These are phyloP conservation scores for Acrocephalus scirpaceus DNA, from an alignment of 2,797 vertebrate genomes.

Conservation along the genomic window DNA sequence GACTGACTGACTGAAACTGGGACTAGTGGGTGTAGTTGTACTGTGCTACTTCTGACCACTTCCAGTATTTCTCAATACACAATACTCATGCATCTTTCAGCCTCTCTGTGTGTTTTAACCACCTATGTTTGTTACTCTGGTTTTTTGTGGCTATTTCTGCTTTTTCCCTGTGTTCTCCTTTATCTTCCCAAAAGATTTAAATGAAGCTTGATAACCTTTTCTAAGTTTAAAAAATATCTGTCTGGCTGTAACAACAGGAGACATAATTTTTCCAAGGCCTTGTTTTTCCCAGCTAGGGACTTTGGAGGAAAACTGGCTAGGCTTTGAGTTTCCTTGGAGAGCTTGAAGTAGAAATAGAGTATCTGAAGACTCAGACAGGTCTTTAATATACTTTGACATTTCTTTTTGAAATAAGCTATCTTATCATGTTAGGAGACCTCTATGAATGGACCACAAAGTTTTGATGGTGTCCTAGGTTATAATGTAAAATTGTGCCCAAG, in stretches of 20 bases:
- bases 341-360: background rate
- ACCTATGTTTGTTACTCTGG: background rate
- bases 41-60: background rate
- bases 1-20: background rate
- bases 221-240: background rate
- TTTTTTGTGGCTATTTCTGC: background rate
- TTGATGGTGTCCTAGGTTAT: background rate
- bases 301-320: background rate
- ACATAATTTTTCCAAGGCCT: background rate
- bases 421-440: background rate
- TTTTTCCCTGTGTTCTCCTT: background rate
- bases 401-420: background rate
- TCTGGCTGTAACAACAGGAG: background rate
- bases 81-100: background rate
- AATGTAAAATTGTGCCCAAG: too few species aligned
- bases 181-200: background rate
- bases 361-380: background rate
- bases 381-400: conserved; percentile 37
- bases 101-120: background rate
- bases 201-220: background rate
- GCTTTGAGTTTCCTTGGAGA: conserved; percentile 11
- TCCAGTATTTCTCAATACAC: background rate
- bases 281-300: conserved; percentile 25
- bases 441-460: background rate
- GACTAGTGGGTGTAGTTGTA: background rate